These are phyloP conservation scores for Apogon talboti DNA, from an alignment of 2,797 vertebrate genomes.

Conservation along the genomic window DNA sequence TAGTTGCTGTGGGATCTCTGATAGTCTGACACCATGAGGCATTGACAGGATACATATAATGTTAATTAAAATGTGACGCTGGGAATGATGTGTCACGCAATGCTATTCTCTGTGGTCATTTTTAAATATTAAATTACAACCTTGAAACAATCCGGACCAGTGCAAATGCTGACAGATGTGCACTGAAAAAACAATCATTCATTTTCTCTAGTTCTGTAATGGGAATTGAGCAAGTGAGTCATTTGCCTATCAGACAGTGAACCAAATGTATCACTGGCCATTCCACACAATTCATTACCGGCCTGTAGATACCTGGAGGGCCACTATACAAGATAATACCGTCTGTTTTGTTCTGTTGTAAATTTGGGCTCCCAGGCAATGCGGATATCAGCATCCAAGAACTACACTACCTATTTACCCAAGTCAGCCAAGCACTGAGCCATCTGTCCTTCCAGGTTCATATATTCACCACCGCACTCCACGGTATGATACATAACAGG, in stretches of 20 bases:
- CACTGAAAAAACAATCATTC: constrained; percentile 43
- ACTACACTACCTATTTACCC: constrained; percentile 68
- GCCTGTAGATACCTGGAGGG: constrained; percentile 65
- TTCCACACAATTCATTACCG: constrained; percentile 64
- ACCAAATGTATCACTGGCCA: constrained; percentile 56
- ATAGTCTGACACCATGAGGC: background rate
- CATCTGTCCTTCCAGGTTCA: constrained; percentile 65
- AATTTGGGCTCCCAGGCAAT: constrained; percentile 63
- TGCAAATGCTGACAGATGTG: constrained; percentile 39
- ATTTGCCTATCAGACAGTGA: constrained; percentile 50
- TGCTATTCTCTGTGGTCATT: background rate
- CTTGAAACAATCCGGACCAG: constrained; percentile 32
- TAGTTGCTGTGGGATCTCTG: constrained; percentile 11
- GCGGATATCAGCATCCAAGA: constrained; percentile 41
- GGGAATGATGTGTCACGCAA: background rate
- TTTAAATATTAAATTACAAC: constrained; percentile 23
- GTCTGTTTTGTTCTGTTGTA: constrained; percentile 75
- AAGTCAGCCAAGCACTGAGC: constrained; percentile 59
- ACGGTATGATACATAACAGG: constrained; percentile 61
- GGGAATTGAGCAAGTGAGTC: constrained; percentile 66
- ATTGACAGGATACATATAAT: background rate
- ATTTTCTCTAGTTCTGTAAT: constrained; percentile 42
- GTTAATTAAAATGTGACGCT: background rate
- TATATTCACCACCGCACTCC: constrained; percentile 53
- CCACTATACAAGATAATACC: constrained; percentile 74